Evolutionary conservation across 2,888 invertebrate genomes (phyloP).

Genomic region (Axea sp.): DNA sequence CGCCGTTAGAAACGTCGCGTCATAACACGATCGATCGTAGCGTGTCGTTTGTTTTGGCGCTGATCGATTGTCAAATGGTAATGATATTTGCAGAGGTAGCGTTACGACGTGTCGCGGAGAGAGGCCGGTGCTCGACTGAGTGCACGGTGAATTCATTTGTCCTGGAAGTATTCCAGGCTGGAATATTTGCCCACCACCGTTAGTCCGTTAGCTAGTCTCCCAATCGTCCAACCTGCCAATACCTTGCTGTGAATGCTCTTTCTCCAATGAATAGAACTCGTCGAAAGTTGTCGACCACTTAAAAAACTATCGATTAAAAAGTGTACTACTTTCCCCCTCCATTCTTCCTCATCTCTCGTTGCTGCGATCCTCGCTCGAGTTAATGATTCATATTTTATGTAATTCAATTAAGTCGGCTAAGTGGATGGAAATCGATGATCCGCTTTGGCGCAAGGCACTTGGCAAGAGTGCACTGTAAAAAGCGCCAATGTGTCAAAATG

Average conservation of each 20-base stretch:
- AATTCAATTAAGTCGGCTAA: conserved; percentile 31
- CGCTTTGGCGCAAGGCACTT: no score
- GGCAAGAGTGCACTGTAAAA: no score
- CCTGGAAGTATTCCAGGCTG: conserved; percentile 64
- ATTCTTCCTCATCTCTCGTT: not conserved
- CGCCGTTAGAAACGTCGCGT: conserved; percentile 5
- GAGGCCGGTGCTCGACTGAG: conserved; percentile 76
- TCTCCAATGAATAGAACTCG: conserved; percentile 46
- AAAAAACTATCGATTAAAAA: conserved; percentile 56
- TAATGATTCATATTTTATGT: conserved; percentile 16
- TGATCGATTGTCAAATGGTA: conserved; percentile 45
- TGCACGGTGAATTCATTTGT: conserved; percentile 71
- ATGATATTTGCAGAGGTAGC: conserved; percentile 38
- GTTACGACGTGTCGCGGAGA: conserved; percentile 71
- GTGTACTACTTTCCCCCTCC: conserved; percentile 54
- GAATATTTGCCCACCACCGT: conserved; percentile 71
- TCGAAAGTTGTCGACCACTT: conserved; percentile 54
- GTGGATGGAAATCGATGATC: no score
- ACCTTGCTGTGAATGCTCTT: conserved; percentile 47
- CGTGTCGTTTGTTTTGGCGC: conserved; percentile 12
- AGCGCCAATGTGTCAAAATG: no score
- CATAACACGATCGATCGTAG: conserved; percentile 9
- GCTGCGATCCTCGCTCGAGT: not conserved
- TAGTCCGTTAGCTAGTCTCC: conserved; percentile 60
- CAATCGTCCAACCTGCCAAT: conserved; percentile 56